phyloP scores from a whole-genome alignment of 1,140 invertebrate genomes.

The Venturia canescens region DNA sequence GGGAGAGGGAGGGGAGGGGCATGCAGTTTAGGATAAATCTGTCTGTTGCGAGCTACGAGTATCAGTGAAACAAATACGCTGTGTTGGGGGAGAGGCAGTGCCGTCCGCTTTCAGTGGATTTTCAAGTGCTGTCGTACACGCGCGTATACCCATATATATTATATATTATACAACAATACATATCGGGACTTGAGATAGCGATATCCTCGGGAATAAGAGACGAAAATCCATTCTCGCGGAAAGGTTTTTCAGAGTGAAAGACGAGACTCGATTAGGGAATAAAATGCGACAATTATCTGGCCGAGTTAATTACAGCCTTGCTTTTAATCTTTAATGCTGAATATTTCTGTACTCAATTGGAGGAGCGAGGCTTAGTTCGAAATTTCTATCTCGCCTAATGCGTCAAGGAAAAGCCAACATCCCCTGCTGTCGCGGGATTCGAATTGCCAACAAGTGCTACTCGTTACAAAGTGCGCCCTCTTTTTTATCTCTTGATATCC shows the following conservation, averaged over 20 bases:
- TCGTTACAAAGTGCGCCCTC: conserved; percentile 59
- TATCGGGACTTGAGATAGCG: neutral
- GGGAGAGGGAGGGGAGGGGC: neutral
- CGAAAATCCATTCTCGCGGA: neutral
- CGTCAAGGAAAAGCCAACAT: no score
- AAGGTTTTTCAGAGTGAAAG: neutral
- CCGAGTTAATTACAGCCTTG: neutral
- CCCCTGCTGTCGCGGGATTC: conserved; percentile 17
- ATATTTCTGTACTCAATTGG: conserved; percentile 61
- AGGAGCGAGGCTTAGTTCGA: conserved; percentile 10
- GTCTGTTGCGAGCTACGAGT: neutral
- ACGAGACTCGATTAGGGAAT: neutral
- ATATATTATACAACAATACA: no score
- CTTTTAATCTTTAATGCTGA: conserved; percentile 54
- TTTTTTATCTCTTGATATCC: conserved; percentile 36
- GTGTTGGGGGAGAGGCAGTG: neutral
- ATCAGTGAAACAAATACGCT: conserved; percentile 2
- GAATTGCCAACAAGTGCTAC: conserved; percentile 57
- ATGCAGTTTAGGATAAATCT: neutral
- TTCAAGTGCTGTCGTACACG: neutral
- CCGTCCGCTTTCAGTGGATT: neutral
- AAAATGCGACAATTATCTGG: neutral
- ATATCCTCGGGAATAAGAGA: neutral
- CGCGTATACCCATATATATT: neutral
- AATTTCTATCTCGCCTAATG: no score